Base-by-base conservation (phyloP, 2,113 vertebrate genomes). In the Siniperca chuatsi region DNA sequence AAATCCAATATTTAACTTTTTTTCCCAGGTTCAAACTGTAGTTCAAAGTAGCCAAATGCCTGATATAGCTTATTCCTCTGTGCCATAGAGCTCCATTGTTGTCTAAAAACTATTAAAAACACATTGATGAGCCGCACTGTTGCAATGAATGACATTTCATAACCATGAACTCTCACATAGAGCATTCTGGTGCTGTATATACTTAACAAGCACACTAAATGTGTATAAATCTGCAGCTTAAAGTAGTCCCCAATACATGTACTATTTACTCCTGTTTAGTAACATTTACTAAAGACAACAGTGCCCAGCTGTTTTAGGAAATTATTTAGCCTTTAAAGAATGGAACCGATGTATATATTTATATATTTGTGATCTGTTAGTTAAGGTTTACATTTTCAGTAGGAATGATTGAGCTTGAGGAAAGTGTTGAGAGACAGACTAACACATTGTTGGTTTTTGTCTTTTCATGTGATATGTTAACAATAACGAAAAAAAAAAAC, bases 401-500 rank as follows among this genome's bases (percentile, higher is more conserved):
- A n/a, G 33, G 8, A 65, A 55, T 1, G 1, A 37, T 37, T 13
- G 8, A 20, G 50, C 11, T 21, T 62, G 21, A 13, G 40, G 21
- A 52, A 65, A 37, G 5, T 50, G 44, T 52, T 54, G 23, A 33
- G 33, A 61, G n/a, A 69, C 0, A 2, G 65, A 75, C 29, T 12
- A 6, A 40, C 15, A 55, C 11, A 35, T 13, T 33, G 48, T 55
- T 52, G 74, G 9, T 68, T 60, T 65, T 65, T 0, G 3, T 61
- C 4, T 66, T 73, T 69, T 67, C 48, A 29, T 58, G 67, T 77
- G 18, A 29, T 50, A 12, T 37, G 11, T 48, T 25, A n/a, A 78
- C 58, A 71, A 18, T 66, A 46, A 61, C 44, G 42, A 66, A 21
- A 33, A 52, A 3, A 55, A 50, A 72, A 35, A 79, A 13, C 57